These are phyloP conservation scores for Aegotheles bennettii DNA, from an alignment of 2,113 vertebrate genomes.

Conservation along the genomic window DNA sequence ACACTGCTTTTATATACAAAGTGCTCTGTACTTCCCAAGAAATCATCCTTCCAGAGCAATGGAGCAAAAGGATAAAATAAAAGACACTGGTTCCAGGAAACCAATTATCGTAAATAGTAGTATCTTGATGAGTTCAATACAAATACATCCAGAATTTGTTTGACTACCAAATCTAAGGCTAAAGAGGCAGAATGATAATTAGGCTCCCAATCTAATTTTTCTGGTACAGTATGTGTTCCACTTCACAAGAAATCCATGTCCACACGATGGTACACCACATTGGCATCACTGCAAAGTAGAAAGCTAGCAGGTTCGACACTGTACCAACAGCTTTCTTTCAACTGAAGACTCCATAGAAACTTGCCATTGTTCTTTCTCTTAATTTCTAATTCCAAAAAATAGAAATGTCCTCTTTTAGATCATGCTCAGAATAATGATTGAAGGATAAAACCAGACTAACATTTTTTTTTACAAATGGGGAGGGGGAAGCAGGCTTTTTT, in stretches of 20 bases:
- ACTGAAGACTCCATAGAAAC: not conserved
- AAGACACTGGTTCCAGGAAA: not conserved
- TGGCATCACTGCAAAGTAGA: not conserved
- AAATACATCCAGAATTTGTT: not conserved
- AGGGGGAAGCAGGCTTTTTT: rapidly evolving
- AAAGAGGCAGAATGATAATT: not conserved
- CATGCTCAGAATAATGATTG: not conserved
- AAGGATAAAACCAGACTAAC: not conserved
- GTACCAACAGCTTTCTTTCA: not conserved
- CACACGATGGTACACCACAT: not conserved
- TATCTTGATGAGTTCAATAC: not conserved
- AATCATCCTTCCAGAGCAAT: not conserved
- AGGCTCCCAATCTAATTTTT: not conserved
- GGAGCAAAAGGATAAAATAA: not conserved
- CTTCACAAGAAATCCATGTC: not conserved
- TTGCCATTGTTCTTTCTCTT: not conserved
- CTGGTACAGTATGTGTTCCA: not conserved
- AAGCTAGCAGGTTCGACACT: not conserved
- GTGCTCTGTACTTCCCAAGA: not conserved
- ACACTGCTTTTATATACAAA: not conserved
- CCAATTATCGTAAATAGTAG: not conserved
- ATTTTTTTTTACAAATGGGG: no score
- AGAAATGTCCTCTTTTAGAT: not conserved
- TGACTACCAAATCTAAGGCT: not conserved
- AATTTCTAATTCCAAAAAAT: not conserved